These are phyloP conservation scores for Triplophysa rosa DNA, from an alignment of 2,113 vertebrate genomes.

Conservation along the genomic window DNA sequence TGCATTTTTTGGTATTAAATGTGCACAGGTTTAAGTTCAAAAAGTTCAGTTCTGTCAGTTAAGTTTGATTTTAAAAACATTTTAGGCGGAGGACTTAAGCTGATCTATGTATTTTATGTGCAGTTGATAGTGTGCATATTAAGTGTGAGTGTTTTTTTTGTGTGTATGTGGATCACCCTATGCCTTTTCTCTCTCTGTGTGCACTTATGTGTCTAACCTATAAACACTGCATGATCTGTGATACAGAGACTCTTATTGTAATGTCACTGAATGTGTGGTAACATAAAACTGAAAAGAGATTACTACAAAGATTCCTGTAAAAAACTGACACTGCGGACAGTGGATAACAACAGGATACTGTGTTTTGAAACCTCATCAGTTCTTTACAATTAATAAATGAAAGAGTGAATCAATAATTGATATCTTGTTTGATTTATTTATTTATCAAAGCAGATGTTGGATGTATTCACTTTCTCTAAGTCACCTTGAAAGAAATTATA, in stretches of 20 bases:
- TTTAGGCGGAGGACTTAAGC: not conserved
- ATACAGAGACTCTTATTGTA: not conserved
- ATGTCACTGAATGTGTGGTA: conserved; percentile 3
- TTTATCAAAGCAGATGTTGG: too few relatives aligned
- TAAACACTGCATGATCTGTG: conserved; percentile 44
- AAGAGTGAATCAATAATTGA: not conserved
- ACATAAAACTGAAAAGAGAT: conserved; percentile 17
- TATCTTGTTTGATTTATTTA: too few relatives aligned
- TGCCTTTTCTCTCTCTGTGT: conserved; percentile 39
- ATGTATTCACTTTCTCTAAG: too few relatives aligned
- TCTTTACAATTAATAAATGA: conserved; percentile 39
- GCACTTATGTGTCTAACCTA: conserved; percentile 39
- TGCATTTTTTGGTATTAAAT: not conserved
- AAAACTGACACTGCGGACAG: not conserved
- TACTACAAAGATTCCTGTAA: conserved; percentile 5
- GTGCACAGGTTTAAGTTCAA: not conserved
- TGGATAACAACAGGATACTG: conserved; percentile 26
- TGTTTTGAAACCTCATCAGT: conserved; percentile 45
- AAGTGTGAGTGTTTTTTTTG: conserved; percentile 24
- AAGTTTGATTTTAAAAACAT: not conserved
- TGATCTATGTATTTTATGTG: conserved; percentile 13
- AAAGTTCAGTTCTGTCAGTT: not conserved
- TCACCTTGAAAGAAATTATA: too few relatives aligned
- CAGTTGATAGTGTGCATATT: conserved; percentile 24
- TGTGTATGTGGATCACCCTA: conserved; percentile 34